A percentile compares a stretch with the other conserved stretches of the same genome.
Evolutionary conservation across 2,888 invertebrate species (phyloP).

Genomic region (Proisotoma minuta): DNA sequence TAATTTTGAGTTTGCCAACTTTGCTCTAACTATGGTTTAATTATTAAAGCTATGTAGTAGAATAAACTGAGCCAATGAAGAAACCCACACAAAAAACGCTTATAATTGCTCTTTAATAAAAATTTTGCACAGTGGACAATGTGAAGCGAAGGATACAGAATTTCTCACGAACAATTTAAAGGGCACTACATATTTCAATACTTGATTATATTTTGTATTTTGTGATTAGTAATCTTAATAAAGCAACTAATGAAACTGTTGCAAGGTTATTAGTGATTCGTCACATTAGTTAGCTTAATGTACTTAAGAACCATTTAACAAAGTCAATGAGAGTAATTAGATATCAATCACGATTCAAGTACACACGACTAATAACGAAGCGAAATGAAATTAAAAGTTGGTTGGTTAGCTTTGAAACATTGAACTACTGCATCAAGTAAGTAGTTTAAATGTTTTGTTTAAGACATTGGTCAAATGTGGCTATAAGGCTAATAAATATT

Average conservation of each 20-base stretch:
- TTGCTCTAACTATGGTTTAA: no score
- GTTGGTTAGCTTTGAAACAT: conserved; percentile 2
- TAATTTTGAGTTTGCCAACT: no score
- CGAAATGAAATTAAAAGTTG: conserved; percentile 15
- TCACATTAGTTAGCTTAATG: neutral
- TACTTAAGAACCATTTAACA: neutral
- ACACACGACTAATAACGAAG: neutral
- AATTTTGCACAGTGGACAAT: no score
- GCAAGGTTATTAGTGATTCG: neutral
- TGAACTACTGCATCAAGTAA: no score
- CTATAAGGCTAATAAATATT: conserved; percentile 8
- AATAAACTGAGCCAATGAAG: no score
- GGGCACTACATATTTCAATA: neutral
- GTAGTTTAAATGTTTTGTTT: no score
- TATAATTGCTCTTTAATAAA: no score
- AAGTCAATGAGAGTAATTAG: conserved; percentile 11
- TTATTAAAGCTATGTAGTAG: no score
- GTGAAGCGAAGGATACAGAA: no score
- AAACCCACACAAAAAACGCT: no score
- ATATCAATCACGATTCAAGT: conserved; percentile 12
- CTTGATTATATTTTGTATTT: no score
- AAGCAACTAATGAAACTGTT: conserved; percentile 3
- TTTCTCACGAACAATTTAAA: neutral
- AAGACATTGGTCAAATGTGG: neutral
- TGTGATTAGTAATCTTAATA: no score